A percentile compares a stretch with the other conserved stretches of the same genome.
Conservation (phyloP, 1,140 invertebrate genomes). For the Eriocheir sinensis region DNA sequence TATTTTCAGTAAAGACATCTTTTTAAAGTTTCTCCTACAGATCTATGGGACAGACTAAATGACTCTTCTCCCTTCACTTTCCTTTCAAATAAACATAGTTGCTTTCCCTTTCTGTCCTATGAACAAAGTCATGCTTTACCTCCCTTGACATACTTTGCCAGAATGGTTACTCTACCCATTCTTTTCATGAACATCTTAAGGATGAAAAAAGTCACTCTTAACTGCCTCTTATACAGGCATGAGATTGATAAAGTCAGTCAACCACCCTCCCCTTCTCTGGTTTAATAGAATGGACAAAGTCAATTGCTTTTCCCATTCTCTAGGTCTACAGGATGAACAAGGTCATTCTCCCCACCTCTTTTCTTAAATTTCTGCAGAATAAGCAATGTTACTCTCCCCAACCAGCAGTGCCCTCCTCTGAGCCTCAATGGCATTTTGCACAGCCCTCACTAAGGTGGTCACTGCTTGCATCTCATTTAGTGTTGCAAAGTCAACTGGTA, state of each 20-base stretch:
- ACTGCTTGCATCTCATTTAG: slow-evolving; percentile 66
- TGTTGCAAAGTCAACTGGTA: slow-evolving; percentile 39
- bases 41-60: no score
- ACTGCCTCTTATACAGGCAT: no score
- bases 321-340: not conserved
- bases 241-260: no score
- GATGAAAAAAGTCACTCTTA: not conserved
- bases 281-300: not conserved
- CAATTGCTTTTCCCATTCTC: not conserved
- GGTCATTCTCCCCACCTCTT: not conserved
- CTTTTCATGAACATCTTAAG: not conserved
- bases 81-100: no score
- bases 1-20: not conserved
- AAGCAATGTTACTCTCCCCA: slow-evolving; percentile 37
- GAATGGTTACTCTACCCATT: not conserved
- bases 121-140: no score
- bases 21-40: no score
- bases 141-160: not conserved
- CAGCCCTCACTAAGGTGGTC: slow-evolving; percentile 38
- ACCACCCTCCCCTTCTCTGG: not conserved
- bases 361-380: not conserved
- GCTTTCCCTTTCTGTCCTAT: no score
- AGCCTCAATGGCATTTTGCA: slow-evolving; percentile 45
- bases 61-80: no score
- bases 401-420: slow-evolving; percentile 42